Percentiles rank a stretch among this genome's conserved stretches.
Evolutionary conservation across 2,888 invertebrate genomes (phyloP).

Genomic region (Chrysolina oricalcia): DNA sequence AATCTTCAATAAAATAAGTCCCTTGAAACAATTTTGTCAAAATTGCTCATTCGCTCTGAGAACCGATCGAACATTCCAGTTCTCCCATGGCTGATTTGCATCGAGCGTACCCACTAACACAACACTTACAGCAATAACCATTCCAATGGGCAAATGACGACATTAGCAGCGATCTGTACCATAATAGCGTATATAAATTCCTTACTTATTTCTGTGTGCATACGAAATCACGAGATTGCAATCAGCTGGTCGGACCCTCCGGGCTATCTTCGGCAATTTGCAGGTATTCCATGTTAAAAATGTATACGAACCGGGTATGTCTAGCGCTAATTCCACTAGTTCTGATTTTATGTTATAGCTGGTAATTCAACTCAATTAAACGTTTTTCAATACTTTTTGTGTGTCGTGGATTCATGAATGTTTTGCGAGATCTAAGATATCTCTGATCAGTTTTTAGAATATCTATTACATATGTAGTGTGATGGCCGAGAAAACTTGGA

Average conservation of each 20-base stretch:
- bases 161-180: slow-evolving; percentile 61
- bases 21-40: neutral
- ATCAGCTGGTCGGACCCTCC: slow-evolving; percentile 58
- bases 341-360: slow-evolving; percentile 18
- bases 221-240: slow-evolving; percentile 64
- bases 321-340: slow-evolving; percentile 15
- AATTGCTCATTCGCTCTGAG: slow-evolving; percentile 7
- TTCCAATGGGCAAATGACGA: slow-evolving; percentile 57
- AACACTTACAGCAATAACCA: slow-evolving; percentile 41
- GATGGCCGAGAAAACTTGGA: too few species aligned
- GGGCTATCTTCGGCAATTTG: slow-evolving; percentile 61
- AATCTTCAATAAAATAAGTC: neutral
- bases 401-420: neutral
- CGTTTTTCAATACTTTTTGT: slow-evolving; percentile 9
- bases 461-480: neutral
- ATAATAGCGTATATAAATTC: slow-evolving; percentile 64
- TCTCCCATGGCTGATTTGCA: slow-evolving; percentile 24
- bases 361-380: slow-evolving; percentile 12
- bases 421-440: neutral
- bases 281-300: slow-evolving; percentile 61
- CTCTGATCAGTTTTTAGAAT: neutral
- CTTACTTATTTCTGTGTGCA: slow-evolving; percentile 60
- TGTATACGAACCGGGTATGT: slow-evolving; percentile 49
- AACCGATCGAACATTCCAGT: slow-evolving; percentile 14
- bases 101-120: slow-evolving; percentile 27